Evolutionary conservation across 2,113 vertebrate genomes (phyloP), one percentile per base, ranked within the genome.

Genomic region (Cyanistes caeruleus): DNA sequence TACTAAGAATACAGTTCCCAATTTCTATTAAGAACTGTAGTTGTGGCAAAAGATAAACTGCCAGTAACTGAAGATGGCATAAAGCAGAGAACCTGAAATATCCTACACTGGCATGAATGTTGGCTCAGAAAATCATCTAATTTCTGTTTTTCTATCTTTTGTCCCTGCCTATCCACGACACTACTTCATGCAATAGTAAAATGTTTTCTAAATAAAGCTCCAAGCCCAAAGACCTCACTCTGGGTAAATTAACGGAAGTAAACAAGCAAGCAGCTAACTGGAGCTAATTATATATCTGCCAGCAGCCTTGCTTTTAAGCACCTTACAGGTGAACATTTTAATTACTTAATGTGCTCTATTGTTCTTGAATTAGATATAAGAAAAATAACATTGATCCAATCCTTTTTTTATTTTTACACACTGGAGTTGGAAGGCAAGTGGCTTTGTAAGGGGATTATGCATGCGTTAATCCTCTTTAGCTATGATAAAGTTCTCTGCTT

Each of bases 311-410:
- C 49, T 93, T 95, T 81, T 95, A 96, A 95, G 94, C 65, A 70
- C 69, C 92, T 96, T 91, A 97, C 85, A 94, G 84, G 93, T 94
- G 89, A 91, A 94, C 79, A 76, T 82, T 96, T 97, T 96, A 97
- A 97, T 97, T 95, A 94, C 91, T 94, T 97, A 96, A 96, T 97
- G 69, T 85, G 83, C 68, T 96, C 86, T 73, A 75, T 96, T 97
- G 95, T 94, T 96, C 87, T 95, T n/a, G 2, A 96, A 95, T 97
- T 96, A 97, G 96, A 87, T 90, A 64, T 72, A 77, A 78, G 82
- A 92, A 95, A 91, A 97, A 96, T 84, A 91, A 94, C 94, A 96
- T 64, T 82, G 96, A 95, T 87, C 87, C 48, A 62, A 95, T 92
- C 64, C 63, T 78, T 70, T 76, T 87, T 85, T 97, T 95, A 95